Percentiles rank a stretch among this genome's conserved stretches.
These are phyloP conservation scores for Vicugna pacos DNA, from an alignment of 2,113 vertebrate genomes.

Conservation along the genomic window DNA sequence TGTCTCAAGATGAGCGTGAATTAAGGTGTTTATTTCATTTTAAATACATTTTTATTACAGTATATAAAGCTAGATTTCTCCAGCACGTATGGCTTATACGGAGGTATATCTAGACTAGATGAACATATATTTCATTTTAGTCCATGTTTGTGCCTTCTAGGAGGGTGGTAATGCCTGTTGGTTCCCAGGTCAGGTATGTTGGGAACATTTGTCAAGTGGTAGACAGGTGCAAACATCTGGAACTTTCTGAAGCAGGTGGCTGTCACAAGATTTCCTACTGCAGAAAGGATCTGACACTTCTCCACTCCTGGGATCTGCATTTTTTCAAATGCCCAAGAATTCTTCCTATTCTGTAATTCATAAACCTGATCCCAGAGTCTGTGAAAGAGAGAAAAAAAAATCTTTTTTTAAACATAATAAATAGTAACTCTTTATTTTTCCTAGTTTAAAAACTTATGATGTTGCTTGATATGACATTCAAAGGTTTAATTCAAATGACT, in stretches of 20 bases:
- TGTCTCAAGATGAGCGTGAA: slow-evolving; percentile 21
- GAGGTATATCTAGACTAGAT: background rate
- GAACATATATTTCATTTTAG: background rate
- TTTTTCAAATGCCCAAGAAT: slow-evolving; percentile 7
- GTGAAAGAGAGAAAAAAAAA: background rate
- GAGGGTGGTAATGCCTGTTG: background rate
- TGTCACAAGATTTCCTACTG: slow-evolving; percentile 35
- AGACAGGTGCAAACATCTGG: slow-evolving; percentile 42
- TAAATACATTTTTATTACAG: background rate
- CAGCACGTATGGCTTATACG: fast-evolving
- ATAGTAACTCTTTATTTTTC: background rate
- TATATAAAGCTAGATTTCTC: background rate
- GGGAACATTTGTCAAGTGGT: slow-evolving; percentile 14
- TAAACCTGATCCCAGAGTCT: background rate
- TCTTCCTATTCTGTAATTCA: background rate
- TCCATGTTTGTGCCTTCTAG: background rate
- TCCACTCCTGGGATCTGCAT: background rate
- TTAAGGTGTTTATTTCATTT: slow-evolving; percentile 21
- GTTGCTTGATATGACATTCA: background rate
- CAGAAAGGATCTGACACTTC: background rate
- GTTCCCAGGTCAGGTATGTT: background rate
- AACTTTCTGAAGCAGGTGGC: background rate
- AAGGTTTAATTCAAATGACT: slow-evolving; percentile 54
- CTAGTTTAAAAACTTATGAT: slow-evolving; percentile 14
- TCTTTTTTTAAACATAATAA: background rate